These are phyloP conservation scores for Montipora foliosa DNA, from an alignment of 64 coral and sea anemone genomes.

Conservation along the genomic window DNA sequence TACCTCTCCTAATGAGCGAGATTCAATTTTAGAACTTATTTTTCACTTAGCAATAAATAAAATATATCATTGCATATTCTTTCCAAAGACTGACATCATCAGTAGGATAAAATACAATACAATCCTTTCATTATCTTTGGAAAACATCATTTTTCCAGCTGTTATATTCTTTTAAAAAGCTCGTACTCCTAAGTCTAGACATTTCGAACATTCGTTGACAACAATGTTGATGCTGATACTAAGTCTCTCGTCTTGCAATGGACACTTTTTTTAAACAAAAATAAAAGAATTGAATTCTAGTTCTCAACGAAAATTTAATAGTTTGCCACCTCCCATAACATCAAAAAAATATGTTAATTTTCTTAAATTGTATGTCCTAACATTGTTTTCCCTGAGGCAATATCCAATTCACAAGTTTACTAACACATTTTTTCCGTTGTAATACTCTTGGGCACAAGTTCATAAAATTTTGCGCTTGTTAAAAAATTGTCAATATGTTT, in stretches of 20 bases:
- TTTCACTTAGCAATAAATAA: background rate
- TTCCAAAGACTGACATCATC: background rate
- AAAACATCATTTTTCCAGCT: background rate
- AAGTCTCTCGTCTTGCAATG: too few species aligned
- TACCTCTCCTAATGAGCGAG: background rate
- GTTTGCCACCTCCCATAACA: background rate
- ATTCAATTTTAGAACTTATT: background rate
- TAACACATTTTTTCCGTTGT: background rate
- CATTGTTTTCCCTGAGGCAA: background rate
- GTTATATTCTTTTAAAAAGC: background rate
- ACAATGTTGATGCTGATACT: background rate
- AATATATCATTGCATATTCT: background rate
- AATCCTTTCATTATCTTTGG: background rate
- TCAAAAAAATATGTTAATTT: background rate
- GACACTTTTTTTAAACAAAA: too few species aligned
- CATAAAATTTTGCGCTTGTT: background rate
- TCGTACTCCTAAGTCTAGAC: background rate
- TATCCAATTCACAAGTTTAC: conserved; percentile 4
- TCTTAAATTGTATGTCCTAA: background rate
- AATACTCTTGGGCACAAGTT: background rate
- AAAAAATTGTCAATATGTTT: background rate
- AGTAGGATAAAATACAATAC: background rate
- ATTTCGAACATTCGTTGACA: background rate
- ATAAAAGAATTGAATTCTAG: too few species aligned
- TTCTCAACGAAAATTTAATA: background rate